phyloP scores from a whole-genome alignment of 2,797 vertebrate genomes.

The Coracias cyanogaster region DNA sequence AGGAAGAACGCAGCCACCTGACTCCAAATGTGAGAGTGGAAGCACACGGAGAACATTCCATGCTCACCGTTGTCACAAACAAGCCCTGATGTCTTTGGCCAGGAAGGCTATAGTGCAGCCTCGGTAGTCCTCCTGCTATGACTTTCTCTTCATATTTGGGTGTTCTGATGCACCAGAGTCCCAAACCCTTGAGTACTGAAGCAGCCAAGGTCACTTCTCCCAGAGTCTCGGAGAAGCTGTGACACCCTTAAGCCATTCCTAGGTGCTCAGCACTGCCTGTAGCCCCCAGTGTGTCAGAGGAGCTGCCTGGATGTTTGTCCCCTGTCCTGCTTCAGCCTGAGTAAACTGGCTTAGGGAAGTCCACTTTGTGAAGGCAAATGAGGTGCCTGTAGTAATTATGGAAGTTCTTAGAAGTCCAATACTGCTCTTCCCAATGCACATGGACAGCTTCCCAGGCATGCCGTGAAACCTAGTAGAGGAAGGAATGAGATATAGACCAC shows the following conservation, averaged over 20 bases:
- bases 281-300: neutral
- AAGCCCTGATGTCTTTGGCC: neutral
- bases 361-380: neutral
- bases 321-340: neutral
- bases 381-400: neutral
- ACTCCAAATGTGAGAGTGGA: neutral
- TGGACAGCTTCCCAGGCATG: neutral
- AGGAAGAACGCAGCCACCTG: neutral
- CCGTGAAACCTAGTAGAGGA: accelerated
- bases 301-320: neutral
- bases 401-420: neutral
- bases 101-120: neutral
- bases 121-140: neutral
- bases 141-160: accelerated
- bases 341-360: neutral
- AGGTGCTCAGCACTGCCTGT: neutral
- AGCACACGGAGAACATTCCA: accelerated
- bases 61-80: neutral
- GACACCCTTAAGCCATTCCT: neutral
- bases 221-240: neutral
- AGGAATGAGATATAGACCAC: neutral
- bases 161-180: neutral
- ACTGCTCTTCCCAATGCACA: neutral
- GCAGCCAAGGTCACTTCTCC: neutral
- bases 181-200: neutral